Conservation (phyloP, 2,797 vertebrate species). For the Malacoctenus gilli region DNA sequence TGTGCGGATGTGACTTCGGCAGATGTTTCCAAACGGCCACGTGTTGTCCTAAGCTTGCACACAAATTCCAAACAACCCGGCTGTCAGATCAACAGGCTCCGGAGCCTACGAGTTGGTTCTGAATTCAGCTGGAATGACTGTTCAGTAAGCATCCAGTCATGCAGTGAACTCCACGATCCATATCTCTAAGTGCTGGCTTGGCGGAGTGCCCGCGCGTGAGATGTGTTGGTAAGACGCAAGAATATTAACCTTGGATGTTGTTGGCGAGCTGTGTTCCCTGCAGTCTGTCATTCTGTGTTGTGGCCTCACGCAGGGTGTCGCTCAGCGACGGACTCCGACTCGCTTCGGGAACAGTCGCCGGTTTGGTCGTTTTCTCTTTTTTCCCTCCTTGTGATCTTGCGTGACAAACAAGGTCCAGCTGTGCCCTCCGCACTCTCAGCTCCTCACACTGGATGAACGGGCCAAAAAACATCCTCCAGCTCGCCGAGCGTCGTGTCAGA, state of each 20-base stretch:
- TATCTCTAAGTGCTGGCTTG: constrained; percentile 59
- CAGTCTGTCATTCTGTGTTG: constrained; percentile 23
- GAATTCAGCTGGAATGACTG: constrained; percentile 11
- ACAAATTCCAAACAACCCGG: too few species aligned
- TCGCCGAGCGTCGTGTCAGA: constrained; percentile 10
- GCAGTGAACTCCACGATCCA: constrained; percentile 9
- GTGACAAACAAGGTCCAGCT: constrained; percentile 36
- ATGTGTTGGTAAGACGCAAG: constrained; percentile 31
- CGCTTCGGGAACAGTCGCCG: constrained; percentile 16
- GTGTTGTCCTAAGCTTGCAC: too few species aligned
- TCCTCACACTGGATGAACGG: constrained; percentile 14
- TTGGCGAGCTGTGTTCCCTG: constrained; percentile 2
- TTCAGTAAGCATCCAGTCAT: background rate
- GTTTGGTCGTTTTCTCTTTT: background rate
- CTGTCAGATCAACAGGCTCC: constrained; percentile 18
- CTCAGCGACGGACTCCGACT: constrained; percentile 25
- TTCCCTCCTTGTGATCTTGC: constrained; percentile 24
- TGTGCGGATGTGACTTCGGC: too few species aligned
- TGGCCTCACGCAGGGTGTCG: constrained; percentile 15
- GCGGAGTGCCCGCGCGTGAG: constrained; percentile 37
- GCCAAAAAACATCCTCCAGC: constrained; percentile 20
- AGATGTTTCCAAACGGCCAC: too few species aligned
- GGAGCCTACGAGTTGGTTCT: constrained; percentile 1
- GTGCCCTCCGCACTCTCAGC: constrained; percentile 11
- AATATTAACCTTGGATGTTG: constrained; percentile 56